phyloP scores from a whole-genome alignment of 2,888 invertebrate genomes.

The Hedya salicella region DNA sequence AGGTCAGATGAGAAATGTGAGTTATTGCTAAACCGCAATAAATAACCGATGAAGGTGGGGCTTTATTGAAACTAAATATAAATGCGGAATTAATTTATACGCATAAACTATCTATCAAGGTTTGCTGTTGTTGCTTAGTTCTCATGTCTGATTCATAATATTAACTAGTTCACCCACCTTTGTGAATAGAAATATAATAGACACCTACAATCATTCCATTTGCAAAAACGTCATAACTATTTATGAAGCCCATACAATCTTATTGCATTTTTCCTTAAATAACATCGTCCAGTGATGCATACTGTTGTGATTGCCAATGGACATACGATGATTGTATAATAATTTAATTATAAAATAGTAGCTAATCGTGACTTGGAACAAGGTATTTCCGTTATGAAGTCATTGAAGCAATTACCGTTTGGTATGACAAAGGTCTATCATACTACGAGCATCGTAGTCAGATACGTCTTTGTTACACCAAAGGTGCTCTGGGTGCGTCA shows the following conservation, averaged over 20 bases:
- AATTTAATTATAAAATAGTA: slow-evolving; percentile 37
- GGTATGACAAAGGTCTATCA: neutral
- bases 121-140: slow-evolving; percentile 21
- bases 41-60: slow-evolving; percentile 34
- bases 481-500: slow-evolving; percentile 50
- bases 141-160: slow-evolving; percentile 42
- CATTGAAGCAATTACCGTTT: slow-evolving; percentile 46
- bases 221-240: neutral
- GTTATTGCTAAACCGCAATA: slow-evolving; percentile 43
- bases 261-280: slow-evolving; percentile 12
- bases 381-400: slow-evolving; percentile 59
- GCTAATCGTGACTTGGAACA: slow-evolving; percentile 55
- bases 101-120: slow-evolving; percentile 26
- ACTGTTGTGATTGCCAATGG: slow-evolving; percentile 30
- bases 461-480: neutral
- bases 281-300: slow-evolving; percentile 32
- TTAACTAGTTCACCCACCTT: slow-evolving; percentile 40
- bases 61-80: slow-evolving; percentile 35
- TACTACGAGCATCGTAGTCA: neutral
- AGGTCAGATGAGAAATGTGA: slow-evolving; percentile 46
- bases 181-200: slow-evolving; percentile 30
- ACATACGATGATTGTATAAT: slow-evolving; percentile 28
- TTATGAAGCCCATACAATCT: neutral
- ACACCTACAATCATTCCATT: slow-evolving; percentile 9
- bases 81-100: slow-evolving; percentile 37